These are phyloP conservation scores for Echeneis naucrates DNA, from an alignment of 2,797 vertebrate genomes.

Conservation along the genomic window DNA sequence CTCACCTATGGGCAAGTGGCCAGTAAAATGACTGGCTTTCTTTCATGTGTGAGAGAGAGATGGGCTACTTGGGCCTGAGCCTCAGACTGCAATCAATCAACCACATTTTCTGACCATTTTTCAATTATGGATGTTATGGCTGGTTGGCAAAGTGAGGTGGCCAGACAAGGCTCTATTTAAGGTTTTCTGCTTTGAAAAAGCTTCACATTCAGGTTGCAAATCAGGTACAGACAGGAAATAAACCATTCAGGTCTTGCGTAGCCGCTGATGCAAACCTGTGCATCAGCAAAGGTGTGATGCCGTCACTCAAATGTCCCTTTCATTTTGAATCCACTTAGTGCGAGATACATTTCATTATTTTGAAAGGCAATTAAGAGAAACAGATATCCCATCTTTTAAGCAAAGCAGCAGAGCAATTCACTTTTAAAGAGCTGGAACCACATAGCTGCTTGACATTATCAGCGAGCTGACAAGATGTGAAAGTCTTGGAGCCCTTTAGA, in stretches of 20 bases:
- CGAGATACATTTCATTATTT: conserved; percentile 20
- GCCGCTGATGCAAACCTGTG: not conserved
- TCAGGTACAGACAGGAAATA: not conserved
- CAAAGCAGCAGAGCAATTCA: conserved; percentile 28
- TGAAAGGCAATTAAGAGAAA: conserved; percentile 23
- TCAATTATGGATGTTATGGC: conserved; percentile 68
- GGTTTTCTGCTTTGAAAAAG: conserved; percentile 45
- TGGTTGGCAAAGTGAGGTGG: conserved; percentile 39
- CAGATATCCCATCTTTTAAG: conserved; percentile 7
- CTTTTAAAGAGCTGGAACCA: conserved; percentile 30
- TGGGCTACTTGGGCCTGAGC: conserved; percentile 55
- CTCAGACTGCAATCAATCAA: conserved; percentile 74
- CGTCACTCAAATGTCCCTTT: conserved; percentile 9
- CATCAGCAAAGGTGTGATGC: conserved; percentile 12
- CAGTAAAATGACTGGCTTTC: conserved; percentile 71
- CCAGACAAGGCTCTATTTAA: conserved; percentile 31
- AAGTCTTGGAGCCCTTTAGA: conserved; percentile 39
- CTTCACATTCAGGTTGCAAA: conserved; percentile 33
- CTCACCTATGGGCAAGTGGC: conserved; percentile 63
- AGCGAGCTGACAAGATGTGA: conserved; percentile 29
- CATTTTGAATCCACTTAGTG: conserved; percentile 23
- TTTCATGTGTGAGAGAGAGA: conserved; percentile 58
- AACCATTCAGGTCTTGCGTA: not conserved
- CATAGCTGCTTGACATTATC: conserved; percentile 40
- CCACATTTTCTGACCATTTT: conserved; percentile 64